These are phyloP conservation scores for Mythimna ferrago DNA, from an alignment of 2,888 invertebrate species.

Conservation along the genomic window DNA sequence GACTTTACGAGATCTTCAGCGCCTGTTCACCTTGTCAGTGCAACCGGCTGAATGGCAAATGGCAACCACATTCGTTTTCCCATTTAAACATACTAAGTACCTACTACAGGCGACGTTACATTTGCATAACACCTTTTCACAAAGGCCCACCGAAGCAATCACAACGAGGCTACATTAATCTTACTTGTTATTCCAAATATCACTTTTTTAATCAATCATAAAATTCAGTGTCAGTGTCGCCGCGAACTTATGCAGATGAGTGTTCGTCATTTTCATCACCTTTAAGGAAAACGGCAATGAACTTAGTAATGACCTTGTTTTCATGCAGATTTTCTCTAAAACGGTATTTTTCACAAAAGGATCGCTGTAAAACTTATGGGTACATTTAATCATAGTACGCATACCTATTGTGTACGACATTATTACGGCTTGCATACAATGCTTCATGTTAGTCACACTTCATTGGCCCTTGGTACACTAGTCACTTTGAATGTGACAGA, in stretches of 20 bases:
- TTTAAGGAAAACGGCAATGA: slow-evolving; percentile 35
- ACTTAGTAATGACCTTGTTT: slow-evolving; percentile 33
- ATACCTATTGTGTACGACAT: slow-evolving; percentile 27
- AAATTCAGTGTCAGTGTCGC: slow-evolving; percentile 33
- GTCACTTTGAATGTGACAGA: slow-evolving; percentile 9
- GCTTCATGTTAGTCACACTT: slow-evolving; percentile 33
- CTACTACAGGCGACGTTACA: slow-evolving; percentile 24
- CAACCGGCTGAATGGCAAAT: slow-evolving; percentile 44
- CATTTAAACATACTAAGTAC: slow-evolving; percentile 21
- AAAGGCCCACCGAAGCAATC: slow-evolving; percentile 23
- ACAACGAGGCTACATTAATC: slow-evolving; percentile 36
- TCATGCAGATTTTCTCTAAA: slow-evolving; percentile 24
- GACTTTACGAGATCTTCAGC: slow-evolving; percentile 16
- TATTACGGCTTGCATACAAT: slow-evolving; percentile 39
- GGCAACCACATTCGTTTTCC: slow-evolving; percentile 36
- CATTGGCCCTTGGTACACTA: slow-evolving; percentile 25
- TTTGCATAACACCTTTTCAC: slow-evolving; percentile 55
- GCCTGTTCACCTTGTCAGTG: slow-evolving; percentile 50
- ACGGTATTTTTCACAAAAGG: slow-evolving; percentile 8
- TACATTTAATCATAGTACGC: slow-evolving; percentile 32
- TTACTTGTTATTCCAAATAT: slow-evolving; percentile 18
- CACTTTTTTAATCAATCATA: slow-evolving; percentile 30
- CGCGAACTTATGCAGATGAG: slow-evolving; percentile 9
- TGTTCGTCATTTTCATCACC: slow-evolving; percentile 20
- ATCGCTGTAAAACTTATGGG: background rate